Percentiles rank a stretch among this genome's conserved stretches.
Evolutionary conservation across 2,797 vertebrate genomes (phyloP).

Genomic region (Pipistrellus pipistrellus): DNA sequence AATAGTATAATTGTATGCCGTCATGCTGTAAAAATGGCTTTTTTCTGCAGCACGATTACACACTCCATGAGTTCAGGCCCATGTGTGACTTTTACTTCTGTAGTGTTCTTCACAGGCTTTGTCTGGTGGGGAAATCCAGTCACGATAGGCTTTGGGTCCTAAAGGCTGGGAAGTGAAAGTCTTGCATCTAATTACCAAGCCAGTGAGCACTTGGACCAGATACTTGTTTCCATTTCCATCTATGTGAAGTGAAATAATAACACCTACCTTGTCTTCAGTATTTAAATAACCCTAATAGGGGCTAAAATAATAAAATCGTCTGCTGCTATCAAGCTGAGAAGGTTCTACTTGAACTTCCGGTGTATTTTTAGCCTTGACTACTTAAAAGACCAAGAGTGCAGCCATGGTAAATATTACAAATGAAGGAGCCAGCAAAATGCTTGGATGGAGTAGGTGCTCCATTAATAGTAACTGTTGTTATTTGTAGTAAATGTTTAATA

Average conservation of each 20-base stretch:
- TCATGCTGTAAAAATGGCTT: not conserved
- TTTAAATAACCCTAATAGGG: not conserved
- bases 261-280: not conserved
- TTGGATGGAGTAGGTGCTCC: not conserved
- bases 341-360: not conserved
- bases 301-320: not conserved
- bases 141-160: not conserved
- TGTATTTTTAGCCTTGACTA: not conserved
- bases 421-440: not conserved
- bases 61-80: not conserved
- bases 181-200: slow-evolving; percentile 33
- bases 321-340: not conserved
- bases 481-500: not conserved
- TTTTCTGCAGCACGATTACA: not conserved
- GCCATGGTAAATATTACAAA: not conserved
- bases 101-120: not conserved
- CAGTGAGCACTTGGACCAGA: slow-evolving; percentile 11
- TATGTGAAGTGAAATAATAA: slow-evolving; percentile 17
- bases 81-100: not conserved
- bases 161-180: not conserved
- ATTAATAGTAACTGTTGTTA: not conserved
- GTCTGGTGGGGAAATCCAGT: slow-evolving; percentile 5
- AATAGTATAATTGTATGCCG: not conserved
- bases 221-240: slow-evolving; percentile 30
- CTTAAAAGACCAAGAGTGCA: not conserved